These are phyloP conservation scores for Heliconius congener DNA, from an alignment of 1,140 invertebrate species.

Conservation along the genomic window DNA sequence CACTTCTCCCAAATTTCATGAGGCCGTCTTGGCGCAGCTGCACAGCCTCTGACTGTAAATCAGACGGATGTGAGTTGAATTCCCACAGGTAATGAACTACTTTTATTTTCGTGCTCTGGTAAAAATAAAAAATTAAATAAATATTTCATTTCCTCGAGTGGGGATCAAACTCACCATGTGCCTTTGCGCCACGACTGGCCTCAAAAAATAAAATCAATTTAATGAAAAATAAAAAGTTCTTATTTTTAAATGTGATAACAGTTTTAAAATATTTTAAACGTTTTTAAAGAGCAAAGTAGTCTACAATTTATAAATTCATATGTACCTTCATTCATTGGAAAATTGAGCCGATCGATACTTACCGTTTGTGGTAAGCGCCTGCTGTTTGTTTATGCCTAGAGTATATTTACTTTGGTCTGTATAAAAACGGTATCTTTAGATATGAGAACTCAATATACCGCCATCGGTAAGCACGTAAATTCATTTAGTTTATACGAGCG, in stretches of 20 bases:
- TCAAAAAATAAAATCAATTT: too few relatives aligned
- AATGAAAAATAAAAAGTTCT: background rate
- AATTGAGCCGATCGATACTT: background rate
- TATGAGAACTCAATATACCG: background rate
- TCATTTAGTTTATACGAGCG: background rate
- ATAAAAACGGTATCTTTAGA: background rate
- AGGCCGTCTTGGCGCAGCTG: too few relatives aligned
- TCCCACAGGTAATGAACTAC: too few relatives aligned
- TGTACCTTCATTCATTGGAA: background rate
- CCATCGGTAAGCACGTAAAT: background rate
- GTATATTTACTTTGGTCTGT: background rate
- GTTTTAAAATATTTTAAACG: background rate
- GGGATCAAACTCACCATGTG: too few relatives aligned
- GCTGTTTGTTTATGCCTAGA: background rate
- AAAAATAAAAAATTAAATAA: too few relatives aligned
- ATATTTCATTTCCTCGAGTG: too few relatives aligned
- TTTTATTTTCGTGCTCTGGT: too few relatives aligned
- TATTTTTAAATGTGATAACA: background rate
- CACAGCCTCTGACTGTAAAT: too few relatives aligned
- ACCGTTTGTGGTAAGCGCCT: background rate
- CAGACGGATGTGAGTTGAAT: too few relatives aligned
- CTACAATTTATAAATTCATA: background rate
- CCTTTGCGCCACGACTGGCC: too few relatives aligned
- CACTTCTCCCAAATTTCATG: too few relatives aligned
- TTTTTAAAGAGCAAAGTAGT: background rate